Evolutionary conservation across 2,113 vertebrate genomes (phyloP).

Genomic region (Elgaria multicarinata): DNA sequence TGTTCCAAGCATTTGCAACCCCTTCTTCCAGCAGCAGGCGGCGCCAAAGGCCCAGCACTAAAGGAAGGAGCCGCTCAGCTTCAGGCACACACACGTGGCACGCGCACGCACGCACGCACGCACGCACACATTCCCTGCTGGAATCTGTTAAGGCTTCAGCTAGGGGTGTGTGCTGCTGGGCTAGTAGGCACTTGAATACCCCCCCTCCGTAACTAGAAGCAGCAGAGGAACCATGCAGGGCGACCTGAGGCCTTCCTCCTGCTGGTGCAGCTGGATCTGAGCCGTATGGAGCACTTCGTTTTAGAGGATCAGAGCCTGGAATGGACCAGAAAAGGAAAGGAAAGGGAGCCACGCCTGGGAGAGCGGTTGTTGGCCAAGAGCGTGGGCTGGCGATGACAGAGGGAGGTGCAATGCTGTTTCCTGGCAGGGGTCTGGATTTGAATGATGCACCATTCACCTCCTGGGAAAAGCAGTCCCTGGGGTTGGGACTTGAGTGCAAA

Average conservation of each 20-base stretch:
- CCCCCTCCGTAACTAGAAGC: rapidly evolving
- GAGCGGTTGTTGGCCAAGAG: background rate
- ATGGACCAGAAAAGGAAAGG: rapidly evolving
- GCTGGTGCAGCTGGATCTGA: rapidly evolving
- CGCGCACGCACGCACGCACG: too few species aligned
- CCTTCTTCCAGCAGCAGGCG: background rate
- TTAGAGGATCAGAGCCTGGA: background rate
- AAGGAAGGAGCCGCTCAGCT: background rate
- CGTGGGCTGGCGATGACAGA: background rate
- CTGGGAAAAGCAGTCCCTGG: rapidly evolving
- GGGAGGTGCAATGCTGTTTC: background rate
- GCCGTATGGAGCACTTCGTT: rapidly evolving
- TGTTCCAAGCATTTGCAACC: background rate
- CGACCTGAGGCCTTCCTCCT: constrained; percentile 14
- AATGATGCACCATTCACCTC: constrained; percentile 10
- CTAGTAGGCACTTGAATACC: constrained; percentile 10
- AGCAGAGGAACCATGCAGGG: background rate
- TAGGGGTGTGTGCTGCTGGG: background rate
- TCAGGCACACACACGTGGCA: background rate
- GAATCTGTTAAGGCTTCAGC: background rate
- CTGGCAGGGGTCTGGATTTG: background rate
- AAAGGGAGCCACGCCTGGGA: background rate
- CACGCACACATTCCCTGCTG: too few species aligned
- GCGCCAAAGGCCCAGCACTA: background rate
- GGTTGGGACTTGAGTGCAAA: rapidly evolving